These are phyloP conservation scores for Henricia sp. DNA, from an alignment of 53 echinoderm and acorn worm species.

Conservation along the genomic window DNA sequence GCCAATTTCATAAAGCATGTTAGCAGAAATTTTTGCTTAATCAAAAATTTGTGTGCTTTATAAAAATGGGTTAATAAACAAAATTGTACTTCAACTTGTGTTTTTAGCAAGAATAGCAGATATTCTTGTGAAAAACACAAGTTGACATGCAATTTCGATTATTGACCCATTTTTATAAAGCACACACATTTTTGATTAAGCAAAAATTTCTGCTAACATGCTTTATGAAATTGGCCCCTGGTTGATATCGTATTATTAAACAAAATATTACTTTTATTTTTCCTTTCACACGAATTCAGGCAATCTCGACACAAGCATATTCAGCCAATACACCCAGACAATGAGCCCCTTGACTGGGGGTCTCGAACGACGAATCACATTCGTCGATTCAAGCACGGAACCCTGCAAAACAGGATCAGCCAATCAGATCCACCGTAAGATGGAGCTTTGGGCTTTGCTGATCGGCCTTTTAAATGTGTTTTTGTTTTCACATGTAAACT, in stretches of 20 bases:
- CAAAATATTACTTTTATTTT: no score
- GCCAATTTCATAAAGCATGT: no score
- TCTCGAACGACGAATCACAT: slow-evolving; percentile 67
- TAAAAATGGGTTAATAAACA: no score
- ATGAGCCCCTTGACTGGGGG: slow-evolving; percentile 70
- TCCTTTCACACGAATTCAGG: slow-evolving; percentile 64
- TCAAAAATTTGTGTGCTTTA: no score
- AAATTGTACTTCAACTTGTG: no score
- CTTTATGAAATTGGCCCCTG: background rate
- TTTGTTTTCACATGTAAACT: background rate
- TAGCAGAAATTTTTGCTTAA: no score
- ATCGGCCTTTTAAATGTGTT: background rate
- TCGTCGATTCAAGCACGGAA: slow-evolving; percentile 33
- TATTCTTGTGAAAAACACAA: background rate
- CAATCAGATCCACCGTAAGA: background rate
- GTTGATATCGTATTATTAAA: background rate
- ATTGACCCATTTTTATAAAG: background rate
- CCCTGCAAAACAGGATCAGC: slow-evolving; percentile 2
- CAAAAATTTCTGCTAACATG: no score
- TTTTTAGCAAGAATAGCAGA: no score
- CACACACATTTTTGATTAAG: background rate
- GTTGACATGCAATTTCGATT: background rate
- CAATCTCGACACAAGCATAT: slow-evolving; percentile 68
- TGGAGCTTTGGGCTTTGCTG: background rate
- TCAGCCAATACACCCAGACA: slow-evolving; percentile 66